A percentile compares a stretch with the other conserved stretches of the same genome.
Conservation (phyloP, 2,888 invertebrate species). For the Cantharis nigra region DNA sequence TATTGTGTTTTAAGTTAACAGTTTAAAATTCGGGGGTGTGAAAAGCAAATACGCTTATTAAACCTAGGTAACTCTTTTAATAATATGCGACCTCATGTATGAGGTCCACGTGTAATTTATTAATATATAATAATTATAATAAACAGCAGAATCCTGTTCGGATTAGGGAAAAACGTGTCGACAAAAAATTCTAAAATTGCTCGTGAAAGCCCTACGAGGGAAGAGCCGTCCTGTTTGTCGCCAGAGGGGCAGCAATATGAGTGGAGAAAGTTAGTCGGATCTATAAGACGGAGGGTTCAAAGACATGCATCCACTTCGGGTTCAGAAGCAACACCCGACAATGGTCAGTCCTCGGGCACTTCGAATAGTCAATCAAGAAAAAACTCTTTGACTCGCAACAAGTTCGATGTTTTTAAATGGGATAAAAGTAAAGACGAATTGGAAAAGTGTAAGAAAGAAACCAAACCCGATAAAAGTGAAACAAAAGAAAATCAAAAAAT, state of each 20-base stretch:
- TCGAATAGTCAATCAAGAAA: slow-evolving; percentile 47
- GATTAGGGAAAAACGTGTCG: slow-evolving; percentile 50
- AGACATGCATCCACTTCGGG: slow-evolving; percentile 49
- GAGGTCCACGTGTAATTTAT: slow-evolving; percentile 8
- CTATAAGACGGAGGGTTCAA: slow-evolving; percentile 55
- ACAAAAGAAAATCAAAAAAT: slow-evolving; percentile 13
- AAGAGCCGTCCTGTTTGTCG: slow-evolving; percentile 39
- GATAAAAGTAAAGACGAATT: slow-evolving; percentile 41
- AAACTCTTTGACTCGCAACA: slow-evolving; percentile 53
- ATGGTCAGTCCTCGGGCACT: slow-evolving; percentile 36
- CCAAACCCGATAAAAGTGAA: slow-evolving; percentile 42
- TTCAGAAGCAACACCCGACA: slow-evolving; percentile 22
- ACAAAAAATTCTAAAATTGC: slow-evolving; percentile 48
- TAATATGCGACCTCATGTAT: slow-evolving; percentile 11
- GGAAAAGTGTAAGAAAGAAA: slow-evolving; percentile 45
- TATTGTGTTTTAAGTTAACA: not conserved
- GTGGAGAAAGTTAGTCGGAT: slow-evolving; percentile 56
- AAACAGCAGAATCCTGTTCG: slow-evolving; percentile 46
- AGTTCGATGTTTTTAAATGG: slow-evolving; percentile 44
- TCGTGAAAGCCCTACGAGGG: slow-evolving; percentile 50
- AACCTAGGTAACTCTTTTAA: slow-evolving; percentile 2
- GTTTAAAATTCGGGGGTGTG: slow-evolving; percentile 11
- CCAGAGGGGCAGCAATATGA: slow-evolving; percentile 47
- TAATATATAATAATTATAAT: not conserved
- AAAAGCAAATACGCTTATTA: slow-evolving; percentile 31